Base-by-base conservation (phyloP, 2,797 vertebrate genomes). In the Cichlasoma orientale region DNA sequence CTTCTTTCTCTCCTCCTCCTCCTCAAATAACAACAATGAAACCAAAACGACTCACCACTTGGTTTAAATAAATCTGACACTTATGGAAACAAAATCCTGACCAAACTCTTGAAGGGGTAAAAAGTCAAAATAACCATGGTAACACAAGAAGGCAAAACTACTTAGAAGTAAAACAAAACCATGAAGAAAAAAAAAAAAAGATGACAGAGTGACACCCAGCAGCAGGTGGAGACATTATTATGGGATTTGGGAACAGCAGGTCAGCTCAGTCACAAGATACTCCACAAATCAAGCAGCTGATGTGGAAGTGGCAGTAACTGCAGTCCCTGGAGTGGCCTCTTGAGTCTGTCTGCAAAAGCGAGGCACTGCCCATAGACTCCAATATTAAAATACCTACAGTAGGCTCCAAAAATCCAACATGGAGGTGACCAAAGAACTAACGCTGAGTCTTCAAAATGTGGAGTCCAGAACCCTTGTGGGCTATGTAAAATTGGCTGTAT, bases 1-100 rank as follows among this genome's bases (percentile, higher is more conserved):
- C 54, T 25, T 63, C 47, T 23, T 47, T 54, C 27, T 75, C 70
- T 61, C 74, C 78, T 78, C 76, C 56, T 77, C 86, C 66, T 87
- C 89, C 74, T 88, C 79, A 55, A 87, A 84, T 86, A 88, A 90
- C 84, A 93, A 89, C 84, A 93, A 89, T 89, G 80, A 83, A 89
- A 88, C 66, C 75, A 75, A 86, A 88, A 82, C 69, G 36, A 66
- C 73, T 74, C 66, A 25, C 78, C 27, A 55, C 56, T 80, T 11
- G 75, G 76, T 74, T 85, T 58, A 83, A 86, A 91, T 88, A 77
- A 89, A 89, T 86, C 41, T 61, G 75, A 81, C 76, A 82, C 82
- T 88, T 80, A 13, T 33, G 53, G 23, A 82, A 78, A 72, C 56
- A 80, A 79, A 68, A 68, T 68, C 41, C 41, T 29, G 63, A 68